Base-by-base conservation (phyloP, 2,797 vertebrate species). In the Eutrigla gurnardus region DNA sequence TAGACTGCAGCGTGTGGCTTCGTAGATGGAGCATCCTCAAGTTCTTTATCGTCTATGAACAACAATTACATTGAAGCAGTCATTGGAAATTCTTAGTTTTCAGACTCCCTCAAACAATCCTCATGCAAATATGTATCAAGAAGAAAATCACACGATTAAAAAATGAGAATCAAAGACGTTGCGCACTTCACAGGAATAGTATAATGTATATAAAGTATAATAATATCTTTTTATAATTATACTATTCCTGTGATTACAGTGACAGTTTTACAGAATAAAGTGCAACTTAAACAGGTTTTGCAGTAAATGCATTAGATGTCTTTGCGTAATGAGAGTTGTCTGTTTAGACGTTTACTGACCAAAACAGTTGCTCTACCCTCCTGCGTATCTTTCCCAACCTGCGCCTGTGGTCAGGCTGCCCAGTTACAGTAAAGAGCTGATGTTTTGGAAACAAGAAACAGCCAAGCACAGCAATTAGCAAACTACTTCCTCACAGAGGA, bases 401-500 rank as follows among this genome's bases (percentile, higher is more conserved):
- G 36, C 63, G 45, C 4, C 61, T 37, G 2, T 52, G 62, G 36
- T 77, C 40, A 72, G 25, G 25, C 25, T 25, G 25, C 25, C 40
- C 18, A 53, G 45, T 64, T 50, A 50, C 74, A 78, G 61, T 18
- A 69, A 74, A 80, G 36, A 52, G 61, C 39, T 60, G 53, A 54
- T 55, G 64, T 60, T 79, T 65, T 49, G 37, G 75, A 65, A 75
- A 65, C 50, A 66, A 66, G 39, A 65, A 66, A 61, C 46, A 50
- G 49, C 65, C 54, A 82, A 80, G 62, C 63, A 53, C 15, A 74
- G 35, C 61, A 71, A 65, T 40, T 39, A 60, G 63, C 75, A 81
- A 65, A 73, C 61, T 33, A 71, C 81, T 82, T 83, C 79, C 78
- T 72, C 60, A n/a, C 65, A 43, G 58, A 60, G 47, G 46, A 69